Evolutionary conservation across 2,797 vertebrate genomes (phyloP).

Genomic region (Sparus aurata): DNA sequence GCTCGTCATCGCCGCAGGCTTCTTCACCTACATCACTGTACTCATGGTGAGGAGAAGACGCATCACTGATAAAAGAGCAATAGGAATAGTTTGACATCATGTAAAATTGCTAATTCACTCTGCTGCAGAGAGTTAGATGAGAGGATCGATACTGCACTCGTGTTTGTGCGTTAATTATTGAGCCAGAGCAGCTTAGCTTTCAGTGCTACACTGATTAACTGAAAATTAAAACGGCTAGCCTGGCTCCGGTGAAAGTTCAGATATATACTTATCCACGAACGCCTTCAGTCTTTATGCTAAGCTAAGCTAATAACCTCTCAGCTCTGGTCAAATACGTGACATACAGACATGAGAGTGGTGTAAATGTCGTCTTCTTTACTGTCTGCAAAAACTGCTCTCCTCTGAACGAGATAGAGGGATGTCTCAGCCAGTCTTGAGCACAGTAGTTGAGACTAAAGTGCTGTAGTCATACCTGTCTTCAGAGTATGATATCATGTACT

Average conservation of each 20-base stretch:
- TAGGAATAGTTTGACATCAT: too few species aligned
- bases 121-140: too few species aligned
- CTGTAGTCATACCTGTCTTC: too few species aligned
- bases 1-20: slow-evolving; percentile 81
- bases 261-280: not conserved
- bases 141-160: not conserved
- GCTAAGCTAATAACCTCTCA: not conserved
- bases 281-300: not conserved
- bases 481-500: too few species aligned
- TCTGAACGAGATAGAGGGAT: too few species aligned
- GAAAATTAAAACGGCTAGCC: too few species aligned
- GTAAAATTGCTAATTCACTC: too few species aligned
- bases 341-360: not conserved
- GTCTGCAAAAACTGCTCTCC: too few species aligned
- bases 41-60: slow-evolving; percentile 87
- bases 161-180: not conserved
- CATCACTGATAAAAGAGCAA: not conserved
- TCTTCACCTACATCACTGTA: slow-evolving; percentile 87
- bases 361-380: not conserved
- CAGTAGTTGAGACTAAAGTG: too few species aligned
- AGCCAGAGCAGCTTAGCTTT: not conserved
- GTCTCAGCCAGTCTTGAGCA: too few species aligned
- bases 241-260: too few species aligned
- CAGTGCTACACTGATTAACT: not conserved
- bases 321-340: not conserved